A percentile compares a stretch with the other conserved stretches of the same genome.
Evolutionary conservation across 2,888 invertebrate species (phyloP).

Genomic region (Theristus sp.): DNA sequence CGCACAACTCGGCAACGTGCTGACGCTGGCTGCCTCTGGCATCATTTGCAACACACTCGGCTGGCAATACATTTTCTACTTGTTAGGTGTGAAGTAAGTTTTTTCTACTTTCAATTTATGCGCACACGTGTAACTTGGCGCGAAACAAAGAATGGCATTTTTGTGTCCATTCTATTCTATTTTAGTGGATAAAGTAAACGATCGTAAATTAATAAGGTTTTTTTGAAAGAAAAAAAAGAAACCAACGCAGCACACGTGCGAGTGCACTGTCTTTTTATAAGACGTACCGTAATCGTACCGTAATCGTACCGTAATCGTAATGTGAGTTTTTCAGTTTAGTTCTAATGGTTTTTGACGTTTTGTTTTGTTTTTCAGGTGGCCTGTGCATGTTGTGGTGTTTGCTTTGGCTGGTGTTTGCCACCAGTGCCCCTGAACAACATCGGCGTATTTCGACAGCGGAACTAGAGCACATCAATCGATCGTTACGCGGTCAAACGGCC

Average conservation of each 20-base stretch:
- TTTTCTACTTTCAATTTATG: too few species aligned
- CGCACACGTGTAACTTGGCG: too few species aligned
- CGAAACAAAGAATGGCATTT: too few species aligned
- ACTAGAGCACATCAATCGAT: neutral
- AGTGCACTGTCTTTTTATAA: too few species aligned
- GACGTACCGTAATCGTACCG: too few species aligned
- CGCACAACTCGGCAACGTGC: conserved; percentile 69
- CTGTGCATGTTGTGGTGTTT: neutral
- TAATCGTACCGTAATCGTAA: neutral
- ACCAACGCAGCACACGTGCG: too few species aligned
- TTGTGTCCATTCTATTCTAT: too few species aligned
- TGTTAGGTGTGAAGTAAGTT: conserved; percentile 32
- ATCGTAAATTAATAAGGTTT: too few species aligned
- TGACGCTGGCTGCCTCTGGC: conserved; percentile 42
- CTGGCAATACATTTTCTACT: conserved; percentile 46
- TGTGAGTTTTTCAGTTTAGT: neutral
- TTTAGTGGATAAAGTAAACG: too few species aligned
- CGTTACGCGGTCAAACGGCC: too few species aligned
- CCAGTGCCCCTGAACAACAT: neutral
- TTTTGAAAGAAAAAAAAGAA: too few species aligned
- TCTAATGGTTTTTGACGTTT: neutral
- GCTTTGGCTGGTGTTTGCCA: neutral
- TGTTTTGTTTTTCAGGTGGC: neutral
- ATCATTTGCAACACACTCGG: conserved; percentile 41
- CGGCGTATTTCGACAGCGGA: neutral